Evolutionary conservation across 2,888 invertebrate genomes (phyloP), one percentile per base, ranked within the genome.

Genomic region (Parnassius orleans): DNA sequence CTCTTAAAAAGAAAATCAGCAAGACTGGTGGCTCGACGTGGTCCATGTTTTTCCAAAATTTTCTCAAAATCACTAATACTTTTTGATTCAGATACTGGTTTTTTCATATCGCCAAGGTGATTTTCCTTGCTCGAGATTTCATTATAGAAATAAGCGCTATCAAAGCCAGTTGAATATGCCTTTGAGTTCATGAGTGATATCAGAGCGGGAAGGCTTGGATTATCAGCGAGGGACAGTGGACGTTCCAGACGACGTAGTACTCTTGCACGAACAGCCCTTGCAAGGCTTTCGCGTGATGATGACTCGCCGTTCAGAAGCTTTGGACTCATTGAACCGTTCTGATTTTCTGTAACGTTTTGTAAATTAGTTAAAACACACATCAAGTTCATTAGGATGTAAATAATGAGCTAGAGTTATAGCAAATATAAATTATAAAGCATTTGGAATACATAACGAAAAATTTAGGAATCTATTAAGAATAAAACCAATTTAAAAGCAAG

Each of bases 161-260:
- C 74, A 46, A 81, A 74, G 50, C 83, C 77, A 1, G 74, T 71
- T 11, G 88, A 85, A 63, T 81, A 76, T 0, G 86, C 80, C 47
- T 79, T 79, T 9, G 80, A 73, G 63, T 74, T 72, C 41, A 87
- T 69, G 54, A 84, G 73, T 2, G 82, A 77, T 3, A 79, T 59
- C 15, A 84, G 60, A 2, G 77, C 72, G 2, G 86, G 79, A 41
- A 79, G 71, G 50, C 72, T 73, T 9, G 80, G 72, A 12, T 69
- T 74, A 65, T 84, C 87, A 0, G 82, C 82, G 1, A 86, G 74
- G 1, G 90, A 89, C 54, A 79, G 77, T 3, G 90, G 90, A 0
- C 90, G 82, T 69, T 84, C 81, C 14, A 80, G 70, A 1, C 77
- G 80, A 5, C 75, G 76, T 2, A 69, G 67, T 1, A 83, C 85